These are phyloP conservation scores for Willowsia nigromaculata DNA, from an alignment of 2,888 invertebrate genomes.

Conservation along the genomic window DNA sequence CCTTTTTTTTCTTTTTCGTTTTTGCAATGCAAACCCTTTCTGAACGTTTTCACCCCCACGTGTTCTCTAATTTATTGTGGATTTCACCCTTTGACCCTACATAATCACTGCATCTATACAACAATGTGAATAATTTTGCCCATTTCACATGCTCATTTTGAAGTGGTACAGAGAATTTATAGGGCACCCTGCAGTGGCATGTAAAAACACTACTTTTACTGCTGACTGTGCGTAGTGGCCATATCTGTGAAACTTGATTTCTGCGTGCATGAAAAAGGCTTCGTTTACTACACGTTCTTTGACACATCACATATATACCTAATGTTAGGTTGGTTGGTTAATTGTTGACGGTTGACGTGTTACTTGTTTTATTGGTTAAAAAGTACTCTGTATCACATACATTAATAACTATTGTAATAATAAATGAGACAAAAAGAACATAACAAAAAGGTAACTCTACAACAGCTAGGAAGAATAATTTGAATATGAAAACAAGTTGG, in stretches of 20 bases:
- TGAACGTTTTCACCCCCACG: constrained; percentile 10
- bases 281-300: no score
- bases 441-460: background rate
- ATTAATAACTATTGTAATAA: no score
- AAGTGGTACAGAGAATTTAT: background rate
- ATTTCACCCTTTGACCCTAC: constrained; percentile 31
- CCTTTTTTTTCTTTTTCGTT: no score
- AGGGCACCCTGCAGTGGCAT: background rate
- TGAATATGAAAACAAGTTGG: no score
- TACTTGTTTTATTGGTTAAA: no score
- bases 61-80: constrained; percentile 23
- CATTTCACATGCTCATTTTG: background rate
- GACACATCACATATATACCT: no score
- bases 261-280: no score
- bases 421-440: background rate
- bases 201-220: background rate
- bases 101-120: background rate
- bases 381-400: no score
- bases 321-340: no score
- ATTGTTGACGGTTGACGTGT: no score
- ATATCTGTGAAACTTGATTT: no score
- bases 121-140: background rate
- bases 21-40: constrained; percentile 8
- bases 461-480: no score
- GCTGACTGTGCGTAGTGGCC: background rate